Evolutionary conservation across 1,140 invertebrate species (phyloP), one percentile per base, ranked within the genome.

Genomic region (Schlechtendalia chinensis): DNA sequence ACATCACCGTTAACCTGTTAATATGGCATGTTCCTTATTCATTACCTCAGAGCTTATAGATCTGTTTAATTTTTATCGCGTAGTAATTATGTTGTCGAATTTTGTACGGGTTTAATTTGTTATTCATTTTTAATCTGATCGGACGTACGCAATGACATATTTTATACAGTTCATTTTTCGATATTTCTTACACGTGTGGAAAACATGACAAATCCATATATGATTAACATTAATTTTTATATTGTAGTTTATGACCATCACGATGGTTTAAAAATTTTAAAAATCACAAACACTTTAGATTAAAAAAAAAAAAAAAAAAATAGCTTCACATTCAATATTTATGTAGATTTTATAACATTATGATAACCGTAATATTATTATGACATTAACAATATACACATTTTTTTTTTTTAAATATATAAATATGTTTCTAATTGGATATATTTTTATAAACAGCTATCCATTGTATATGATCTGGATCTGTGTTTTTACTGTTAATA

Each of bases 41-140:
- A 79, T 63, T 45, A 79, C 75, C 56, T 79, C 22, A 29, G 58
- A 61, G 14, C 47, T 50, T 50, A 39, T 39, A 79, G 75, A 79
- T 79, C 75, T 79, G 75, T 77, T 58, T 45, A 77, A 61, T 45
- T 47, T 39, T 61, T 77, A 79, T 72, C 1, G 16, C 69, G 27
- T 29, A 27, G 54, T 39, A 39, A 39, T 39, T 39, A 39, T 39
- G 8, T 50, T 50, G 12, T 58, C 8, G n/a, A 77, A 50, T 77
- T 39, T 59, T 58, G 17, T 39, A 59, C 29, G 72, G 29, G 32
- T 77, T 17, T 5, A 59, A 27, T 77, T 45, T 75, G 6, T 74
- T 53, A 27, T 54, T 29, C 12, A 27, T 53, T 54, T 29, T 12
- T 54, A 53, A 72, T 11, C 24, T 54, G 27, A 50, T 39, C 8